phyloP scores from a whole-genome alignment of 2,888 invertebrate genomes.

The Tenthredo amoena region DNA sequence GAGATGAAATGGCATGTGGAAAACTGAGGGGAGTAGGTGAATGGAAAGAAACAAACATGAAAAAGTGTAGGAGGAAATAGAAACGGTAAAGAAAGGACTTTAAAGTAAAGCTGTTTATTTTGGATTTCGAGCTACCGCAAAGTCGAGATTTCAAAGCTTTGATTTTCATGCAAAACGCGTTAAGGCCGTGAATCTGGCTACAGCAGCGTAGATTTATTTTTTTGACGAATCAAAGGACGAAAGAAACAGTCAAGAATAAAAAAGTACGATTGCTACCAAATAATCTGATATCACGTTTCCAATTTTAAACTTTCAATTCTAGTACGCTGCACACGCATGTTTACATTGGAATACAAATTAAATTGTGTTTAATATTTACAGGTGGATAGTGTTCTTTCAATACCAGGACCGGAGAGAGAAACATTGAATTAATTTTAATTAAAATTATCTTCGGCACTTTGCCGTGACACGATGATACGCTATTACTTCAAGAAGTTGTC shows the following conservation, averaged over 20 bases:
- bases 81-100: neutral
- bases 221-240: neutral
- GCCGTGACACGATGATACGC: neutral
- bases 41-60: slow-evolving; percentile 43
- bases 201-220: neutral
- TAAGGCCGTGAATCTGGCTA: neutral
- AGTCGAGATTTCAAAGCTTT: slow-evolving; percentile 11
- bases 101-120: slow-evolving; percentile 50
- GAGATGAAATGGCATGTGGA: slow-evolving; percentile 55
- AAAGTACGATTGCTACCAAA: neutral
- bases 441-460: neutral
- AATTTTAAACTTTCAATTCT: slow-evolving; percentile 65
- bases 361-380: slow-evolving; percentile 69
- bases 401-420: neutral
- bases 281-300: slow-evolving; percentile 62
- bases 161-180: neutral
- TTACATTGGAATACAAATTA: slow-evolving; percentile 69
- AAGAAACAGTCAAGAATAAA: neutral
- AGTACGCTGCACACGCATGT: slow-evolving; percentile 60
- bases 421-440: slow-evolving; percentile 32
- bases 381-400: neutral
- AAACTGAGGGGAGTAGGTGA: slow-evolving; percentile 3
- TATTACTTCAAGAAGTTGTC: slow-evolving; percentile 9
- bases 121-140: slow-evolving; percentile 27
- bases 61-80: slow-evolving; percentile 37